A percentile compares a stretch with the other conserved stretches of the same genome.
Conservation (phyloP, 2,113 vertebrate genomes). For the Lichenostomus cassidix region DNA sequence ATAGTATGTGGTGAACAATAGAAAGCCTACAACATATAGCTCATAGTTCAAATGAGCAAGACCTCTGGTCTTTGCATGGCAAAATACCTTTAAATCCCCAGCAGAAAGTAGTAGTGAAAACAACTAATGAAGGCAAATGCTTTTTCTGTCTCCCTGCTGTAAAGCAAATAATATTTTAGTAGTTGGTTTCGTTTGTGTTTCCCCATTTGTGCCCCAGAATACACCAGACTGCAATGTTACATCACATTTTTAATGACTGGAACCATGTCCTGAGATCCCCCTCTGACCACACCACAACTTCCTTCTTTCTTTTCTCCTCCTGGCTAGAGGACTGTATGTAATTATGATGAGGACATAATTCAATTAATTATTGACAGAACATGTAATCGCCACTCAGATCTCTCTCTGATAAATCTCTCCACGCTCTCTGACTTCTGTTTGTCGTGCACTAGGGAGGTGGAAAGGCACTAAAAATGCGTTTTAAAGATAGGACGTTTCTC, state of each 20-base stretch:
- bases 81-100: not conserved
- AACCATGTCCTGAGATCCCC: slow-evolving; percentile 59
- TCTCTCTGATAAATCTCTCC: not conserved
- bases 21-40: not conserved
- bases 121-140: not conserved
- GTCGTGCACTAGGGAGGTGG: not conserved
- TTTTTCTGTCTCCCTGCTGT: not conserved
- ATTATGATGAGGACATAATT: slow-evolving; percentile 46
- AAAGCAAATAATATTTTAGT: slow-evolving; percentile 10
- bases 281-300: slow-evolving; percentile 39
- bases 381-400: not conserved
- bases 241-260: slow-evolving; percentile 48
- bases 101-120: not conserved
- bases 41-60: not conserved
- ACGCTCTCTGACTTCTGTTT: slow-evolving; percentile 35
- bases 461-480: slow-evolving; percentile 10
- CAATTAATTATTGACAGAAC: slow-evolving; percentile 50
- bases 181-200: not conserved
- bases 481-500: slow-evolving; percentile 41
- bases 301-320: slow-evolving; percentile 17
- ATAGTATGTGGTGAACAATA: not conserved
- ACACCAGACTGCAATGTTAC: slow-evolving; percentile 49
- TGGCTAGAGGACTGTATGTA: not conserved
- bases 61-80: not conserved
- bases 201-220: slow-evolving; percentile 44